Percentiles rank a stretch among this genome's conserved stretches.
phyloP scores from a whole-genome alignment of 2,113 vertebrate genomes.

The Heloderma charlesbogerti region DNA sequence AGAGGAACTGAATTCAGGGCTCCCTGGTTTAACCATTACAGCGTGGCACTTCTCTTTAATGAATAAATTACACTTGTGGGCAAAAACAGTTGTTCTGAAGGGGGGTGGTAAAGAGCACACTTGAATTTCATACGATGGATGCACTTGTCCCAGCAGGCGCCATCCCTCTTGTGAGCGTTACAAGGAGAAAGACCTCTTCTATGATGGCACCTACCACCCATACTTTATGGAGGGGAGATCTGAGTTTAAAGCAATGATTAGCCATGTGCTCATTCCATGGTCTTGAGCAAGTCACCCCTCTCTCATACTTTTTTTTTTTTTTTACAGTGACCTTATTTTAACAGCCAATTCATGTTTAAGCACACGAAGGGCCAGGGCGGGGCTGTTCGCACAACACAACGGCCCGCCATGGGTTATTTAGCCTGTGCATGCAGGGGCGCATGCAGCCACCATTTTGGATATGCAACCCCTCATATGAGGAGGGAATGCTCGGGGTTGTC shows the following conservation, averaged over 20 bases:
- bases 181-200: not conserved
- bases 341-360: not conserved
- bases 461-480: too few relatives aligned
- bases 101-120: not conserved
- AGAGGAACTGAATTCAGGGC: not conserved
- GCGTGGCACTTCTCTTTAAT: not conserved
- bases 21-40: not conserved
- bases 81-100: not conserved
- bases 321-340: not conserved
- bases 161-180: not conserved
- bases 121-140: not conserved
- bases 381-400: too few relatives aligned
- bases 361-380: not conserved
- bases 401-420: too few relatives aligned
- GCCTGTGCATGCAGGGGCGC: too few relatives aligned
- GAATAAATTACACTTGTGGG: not conserved
- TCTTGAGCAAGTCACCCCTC: not conserved
- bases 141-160: not conserved
- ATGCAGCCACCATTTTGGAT: too few relatives aligned
- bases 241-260: not conserved
- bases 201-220: not conserved
- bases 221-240: not conserved
- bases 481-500: too few relatives aligned
- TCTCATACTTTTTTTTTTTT: not conserved
- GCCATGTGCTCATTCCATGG: not conserved